phyloP scores from a whole-genome alignment of 2,113 vertebrate species.

The Gallinago jamesoni region DNA sequence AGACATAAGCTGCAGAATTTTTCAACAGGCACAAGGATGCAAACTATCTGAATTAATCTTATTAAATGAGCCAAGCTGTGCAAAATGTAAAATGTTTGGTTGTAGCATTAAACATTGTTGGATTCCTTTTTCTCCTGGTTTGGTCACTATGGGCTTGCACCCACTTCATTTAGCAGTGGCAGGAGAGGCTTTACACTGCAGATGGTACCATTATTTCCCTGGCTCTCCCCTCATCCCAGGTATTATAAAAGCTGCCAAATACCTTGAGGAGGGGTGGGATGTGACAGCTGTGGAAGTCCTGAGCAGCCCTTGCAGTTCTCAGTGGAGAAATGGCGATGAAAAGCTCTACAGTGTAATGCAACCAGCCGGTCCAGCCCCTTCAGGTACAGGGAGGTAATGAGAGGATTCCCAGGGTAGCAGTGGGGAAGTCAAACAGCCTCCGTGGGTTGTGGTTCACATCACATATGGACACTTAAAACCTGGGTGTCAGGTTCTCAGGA shows the following conservation, averaged over 20 bases:
- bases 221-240: background rate
- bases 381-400: background rate
- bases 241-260: background rate
- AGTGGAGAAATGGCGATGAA: background rate
- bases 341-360: background rate
- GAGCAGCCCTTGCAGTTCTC: background rate
- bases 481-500: background rate
- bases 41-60: background rate
- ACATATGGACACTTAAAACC: background rate
- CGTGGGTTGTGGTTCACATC: background rate
- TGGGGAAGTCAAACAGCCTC: background rate
- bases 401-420: background rate
- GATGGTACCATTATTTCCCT: background rate
- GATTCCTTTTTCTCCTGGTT: background rate
- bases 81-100: background rate
- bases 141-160: background rate
- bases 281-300: background rate
- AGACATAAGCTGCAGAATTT: background rate
- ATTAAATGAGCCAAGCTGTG: background rate
- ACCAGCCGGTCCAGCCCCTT: accelerated
- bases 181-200: background rate
- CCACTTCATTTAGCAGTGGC: background rate
- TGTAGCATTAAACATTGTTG: background rate
- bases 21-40: background rate
- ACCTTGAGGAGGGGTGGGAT: background rate